phyloP scores from a whole-genome alignment of 2,888 invertebrate species.

The Nomada hirtipes region DNA sequence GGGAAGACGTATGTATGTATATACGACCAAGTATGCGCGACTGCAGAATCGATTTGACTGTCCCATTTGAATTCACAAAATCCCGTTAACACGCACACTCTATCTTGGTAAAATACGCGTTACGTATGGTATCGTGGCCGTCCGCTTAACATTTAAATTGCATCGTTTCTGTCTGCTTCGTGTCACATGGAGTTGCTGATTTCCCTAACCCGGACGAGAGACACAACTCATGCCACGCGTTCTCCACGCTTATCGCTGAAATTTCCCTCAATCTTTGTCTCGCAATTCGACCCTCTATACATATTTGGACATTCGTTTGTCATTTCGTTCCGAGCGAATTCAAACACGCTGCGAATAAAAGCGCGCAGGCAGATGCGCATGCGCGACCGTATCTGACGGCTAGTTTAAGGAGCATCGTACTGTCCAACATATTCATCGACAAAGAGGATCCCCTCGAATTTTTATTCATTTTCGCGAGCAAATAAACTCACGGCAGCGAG shows the following conservation, averaged over 20 bases:
- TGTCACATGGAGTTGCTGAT: constrained; percentile 18
- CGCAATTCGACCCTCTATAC: no score
- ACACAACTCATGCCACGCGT: constrained; percentile 6
- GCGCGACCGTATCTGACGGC: no score
- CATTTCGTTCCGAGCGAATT: no score
- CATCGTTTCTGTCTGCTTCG: constrained; percentile 34
- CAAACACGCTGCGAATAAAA: no score
- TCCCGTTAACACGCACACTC: constrained; percentile 40
- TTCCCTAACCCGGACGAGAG: constrained; percentile 26
- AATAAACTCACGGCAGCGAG: no score
- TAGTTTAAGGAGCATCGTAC: no score
- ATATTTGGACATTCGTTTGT: no score
- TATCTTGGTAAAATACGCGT: constrained; percentile 37
- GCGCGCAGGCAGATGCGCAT: no score
- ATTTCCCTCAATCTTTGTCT: constrained; percentile 1
- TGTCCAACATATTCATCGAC: background rate
- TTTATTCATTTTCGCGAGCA: no score
- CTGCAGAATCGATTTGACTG: constrained; percentile 29
- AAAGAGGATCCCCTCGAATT: no score
- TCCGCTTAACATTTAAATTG: constrained; percentile 43
- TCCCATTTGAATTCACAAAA: constrained; percentile 41
- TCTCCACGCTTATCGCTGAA: background rate
- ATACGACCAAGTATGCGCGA: background rate
- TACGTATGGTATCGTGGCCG: constrained; percentile 19
- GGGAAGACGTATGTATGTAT: background rate